Base-by-base conservation (phyloP, 2,888 invertebrate genomes). In the Eumacrocentrus americanus region DNA sequence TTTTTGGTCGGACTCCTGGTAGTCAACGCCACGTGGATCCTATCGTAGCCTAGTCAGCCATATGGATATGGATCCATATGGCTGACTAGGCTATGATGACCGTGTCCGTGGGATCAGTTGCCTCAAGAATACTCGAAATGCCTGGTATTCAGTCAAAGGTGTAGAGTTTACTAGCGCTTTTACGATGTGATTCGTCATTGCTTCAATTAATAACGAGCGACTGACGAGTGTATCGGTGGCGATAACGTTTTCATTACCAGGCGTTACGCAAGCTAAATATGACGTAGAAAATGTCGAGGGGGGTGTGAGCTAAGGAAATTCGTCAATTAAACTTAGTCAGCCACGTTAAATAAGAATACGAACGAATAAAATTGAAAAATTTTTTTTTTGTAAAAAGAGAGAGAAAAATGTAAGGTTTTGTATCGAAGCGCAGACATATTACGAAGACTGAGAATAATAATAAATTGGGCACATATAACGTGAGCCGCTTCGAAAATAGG, bases 401-500 rank as follows among this genome's bases (percentile, higher is more conserved):
- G n/a, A n/a, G n/a, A n/a, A n/a, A n/a, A n/a, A n/a, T n/a, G n/a
- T n/a, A n/a, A n/a, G n/a, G n/a, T n/a, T n/a, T n/a, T n/a, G n/a
- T n/a, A n/a, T n/a, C n/a, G 6, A 3, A n/a, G 14, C 14, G 14
- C 1, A 38, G 14, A 12, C 3, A n/a, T 3, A 12, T 37, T 37
- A 42, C 9, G 20, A 7, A 18, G 42, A 20, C 18, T 7, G n/a
- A 42, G n/a, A 42, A 42, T 42, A 42, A 29, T 29, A 29, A 29
- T 29, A 9, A 29, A 46, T n/a, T 23, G 23, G 5, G 6, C 7
- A 7, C 6, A 20, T 42, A 42, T 42, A 42, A 11, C 20, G 20
- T 6, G 12, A n/a, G 16, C 22, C n/a, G 7, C 12, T 46, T 59
- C 67, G 70, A 69, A 70, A 69, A 71, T 71, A 73, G 67, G 67